phyloP scores from a whole-genome alignment of 1,140 invertebrate genomes.

The Drosophila sucinea region DNA sequence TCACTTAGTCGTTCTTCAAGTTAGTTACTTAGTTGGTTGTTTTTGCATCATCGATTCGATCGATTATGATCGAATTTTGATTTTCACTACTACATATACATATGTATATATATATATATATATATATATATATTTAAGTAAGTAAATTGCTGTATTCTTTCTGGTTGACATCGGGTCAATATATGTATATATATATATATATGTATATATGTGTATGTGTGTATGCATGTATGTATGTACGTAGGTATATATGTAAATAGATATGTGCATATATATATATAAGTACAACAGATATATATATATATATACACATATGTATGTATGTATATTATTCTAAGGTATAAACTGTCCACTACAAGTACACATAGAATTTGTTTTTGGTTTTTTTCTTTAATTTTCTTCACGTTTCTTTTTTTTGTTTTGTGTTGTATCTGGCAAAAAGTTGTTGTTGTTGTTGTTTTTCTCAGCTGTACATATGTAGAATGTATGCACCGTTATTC shows the following conservation, averaged over 20 bases:
- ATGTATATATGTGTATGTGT: conserved; percentile 42
- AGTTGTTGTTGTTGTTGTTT: neutral
- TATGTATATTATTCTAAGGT: conserved; percentile 29
- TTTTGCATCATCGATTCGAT: conserved; percentile 21
- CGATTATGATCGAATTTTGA: conserved; percentile 19
- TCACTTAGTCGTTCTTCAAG: conserved; percentile 32
- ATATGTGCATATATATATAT: conserved; percentile 32
- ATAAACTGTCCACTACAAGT: conserved; percentile 23
- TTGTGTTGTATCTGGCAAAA: conserved; percentile 1
- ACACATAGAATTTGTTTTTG: conserved; percentile 14
- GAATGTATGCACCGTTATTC: conserved; percentile 73
- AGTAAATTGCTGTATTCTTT: conserved; percentile 72
- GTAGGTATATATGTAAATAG: conserved; percentile 44
- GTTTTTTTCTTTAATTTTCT: neutral
- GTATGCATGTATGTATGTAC: conserved; percentile 40
- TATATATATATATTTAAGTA: conserved; percentile 33
- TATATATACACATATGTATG: conserved; percentile 12
- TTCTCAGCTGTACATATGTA: conserved; percentile 71
- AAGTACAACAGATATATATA: conserved; percentile 12
- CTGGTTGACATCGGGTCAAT: conserved; percentile 39
- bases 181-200: conserved; percentile 38
- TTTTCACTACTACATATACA: conserved; percentile 5
- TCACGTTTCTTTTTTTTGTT: neutral
- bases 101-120: conserved; percentile 9
- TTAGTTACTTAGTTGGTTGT: conserved; percentile 29